A percentile compares a stretch with the other conserved stretches of the same genome.
Evolutionary conservation across 2,113 vertebrate genomes (phyloP).

Genomic region (Microtus oregoni): DNA sequence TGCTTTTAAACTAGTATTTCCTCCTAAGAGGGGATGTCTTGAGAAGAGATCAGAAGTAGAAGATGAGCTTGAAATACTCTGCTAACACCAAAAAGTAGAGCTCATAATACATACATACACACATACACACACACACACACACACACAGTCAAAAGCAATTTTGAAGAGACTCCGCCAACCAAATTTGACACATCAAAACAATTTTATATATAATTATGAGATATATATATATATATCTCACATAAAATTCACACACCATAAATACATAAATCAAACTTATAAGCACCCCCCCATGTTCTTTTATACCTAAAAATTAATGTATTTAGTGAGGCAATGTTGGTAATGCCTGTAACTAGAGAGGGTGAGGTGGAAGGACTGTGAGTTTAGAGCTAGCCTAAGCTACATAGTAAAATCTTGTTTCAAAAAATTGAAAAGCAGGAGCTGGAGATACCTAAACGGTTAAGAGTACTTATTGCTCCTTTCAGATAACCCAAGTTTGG

Average conservation of each 20-base stretch:
- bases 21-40: neutral
- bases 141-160: neutral
- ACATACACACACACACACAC: neutral
- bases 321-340: neutral
- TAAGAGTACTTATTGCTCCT: neutral
- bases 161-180: neutral
- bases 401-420: neutral
- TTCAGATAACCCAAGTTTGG: neutral
- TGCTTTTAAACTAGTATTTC: neutral
- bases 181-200: conserved; percentile 20
- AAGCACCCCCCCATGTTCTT: neutral
- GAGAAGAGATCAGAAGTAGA: neutral
- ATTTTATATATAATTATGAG: neutral
- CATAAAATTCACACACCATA: neutral
- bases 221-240: neutral
- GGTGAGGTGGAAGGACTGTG: neutral
- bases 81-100: neutral
- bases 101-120: neutral
- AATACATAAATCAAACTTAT: neutral
- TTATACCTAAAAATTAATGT: conserved; percentile 1
- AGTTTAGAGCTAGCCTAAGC: neutral
- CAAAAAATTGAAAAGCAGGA: neutral
- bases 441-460: neutral
- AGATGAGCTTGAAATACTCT: neutral
- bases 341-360: neutral